phyloP scores from a whole-genome alignment of 2,888 invertebrate genomes.

The Drosophila anomelani region DNA sequence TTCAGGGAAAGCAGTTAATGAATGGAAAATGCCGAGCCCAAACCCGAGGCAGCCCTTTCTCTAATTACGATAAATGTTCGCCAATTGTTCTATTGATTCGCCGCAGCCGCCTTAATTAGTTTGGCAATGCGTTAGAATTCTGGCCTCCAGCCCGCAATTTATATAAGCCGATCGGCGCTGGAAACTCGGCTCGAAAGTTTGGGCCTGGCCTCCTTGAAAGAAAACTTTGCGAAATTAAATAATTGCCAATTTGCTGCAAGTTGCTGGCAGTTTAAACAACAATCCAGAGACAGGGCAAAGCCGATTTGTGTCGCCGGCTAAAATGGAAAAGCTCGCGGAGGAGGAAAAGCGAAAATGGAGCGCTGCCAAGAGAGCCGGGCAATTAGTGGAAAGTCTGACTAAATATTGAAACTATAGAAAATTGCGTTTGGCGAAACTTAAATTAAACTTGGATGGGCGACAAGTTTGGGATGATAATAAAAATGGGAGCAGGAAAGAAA shows the following conservation, averaged over 20 bases:
- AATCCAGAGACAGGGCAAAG: constrained; percentile 36
- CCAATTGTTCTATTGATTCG: constrained; percentile 48
- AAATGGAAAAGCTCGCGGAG: constrained; percentile 15
- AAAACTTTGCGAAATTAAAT: constrained; percentile 51
- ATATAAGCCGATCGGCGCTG: constrained; percentile 43
- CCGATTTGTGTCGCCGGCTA: constrained; percentile 42
- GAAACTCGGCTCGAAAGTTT: constrained; percentile 1
- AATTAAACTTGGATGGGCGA: constrained; percentile 8
- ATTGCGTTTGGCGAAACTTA: constrained; percentile 23
- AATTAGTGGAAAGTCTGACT: constrained; percentile 40
- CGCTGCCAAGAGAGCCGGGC: constrained; percentile 30
- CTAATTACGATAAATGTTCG: constrained; percentile 50
- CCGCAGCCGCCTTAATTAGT: constrained; percentile 44
- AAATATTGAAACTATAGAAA: constrained; percentile 38
- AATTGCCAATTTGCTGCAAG: constrained; percentile 53
- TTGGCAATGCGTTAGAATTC: constrained; percentile 55
- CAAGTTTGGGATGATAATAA: not conserved
- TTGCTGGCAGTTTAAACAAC: constrained; percentile 52
- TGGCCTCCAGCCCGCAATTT: constrained; percentile 35
- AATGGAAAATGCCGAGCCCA: constrained; percentile 20
- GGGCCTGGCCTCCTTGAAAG: constrained; percentile 15
- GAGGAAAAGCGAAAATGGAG: constrained; percentile 1
- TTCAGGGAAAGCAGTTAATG: constrained; percentile 27
- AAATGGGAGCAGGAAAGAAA: not conserved
- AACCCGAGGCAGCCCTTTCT: constrained; percentile 17